phyloP scores from a whole-genome alignment of 2,113 vertebrate genomes.

The Apus apus region DNA sequence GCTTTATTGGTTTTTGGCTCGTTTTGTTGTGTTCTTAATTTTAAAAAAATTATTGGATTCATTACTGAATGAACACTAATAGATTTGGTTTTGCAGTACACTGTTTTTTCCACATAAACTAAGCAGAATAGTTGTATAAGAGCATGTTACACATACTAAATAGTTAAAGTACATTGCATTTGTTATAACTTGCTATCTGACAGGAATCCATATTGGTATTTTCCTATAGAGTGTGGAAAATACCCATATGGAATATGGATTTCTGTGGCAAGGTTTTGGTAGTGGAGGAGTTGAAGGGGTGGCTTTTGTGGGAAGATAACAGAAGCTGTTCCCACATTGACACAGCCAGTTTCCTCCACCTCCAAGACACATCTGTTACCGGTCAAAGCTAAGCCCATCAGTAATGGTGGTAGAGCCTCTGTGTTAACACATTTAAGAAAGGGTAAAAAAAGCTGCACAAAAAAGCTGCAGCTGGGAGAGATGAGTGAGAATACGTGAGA shows the following conservation, averaged over 20 bases:
- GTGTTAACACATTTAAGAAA: too few relatives aligned
- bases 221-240: background rate
- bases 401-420: too few relatives aligned
- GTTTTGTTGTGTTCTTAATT: background rate
- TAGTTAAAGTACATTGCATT: background rate
- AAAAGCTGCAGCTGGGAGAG: too few relatives aligned
- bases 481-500: too few relatives aligned
- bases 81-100: background rate
- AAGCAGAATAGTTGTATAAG: background rate
- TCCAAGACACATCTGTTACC: too few relatives aligned
- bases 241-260: background rate
- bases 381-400: too few relatives aligned
- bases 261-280: background rate
- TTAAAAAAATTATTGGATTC: background rate
- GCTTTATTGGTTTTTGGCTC: background rate
- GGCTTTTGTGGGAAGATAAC: too few relatives aligned
- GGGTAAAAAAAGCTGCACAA: too few relatives aligned
- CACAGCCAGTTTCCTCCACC: too few relatives aligned
- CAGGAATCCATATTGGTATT: background rate
- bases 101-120: background rate
- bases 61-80: background rate
- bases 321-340: too few relatives aligned
- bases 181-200: background rate
- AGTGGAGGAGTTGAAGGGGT: rapidly evolving
- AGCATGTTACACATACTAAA: background rate